A percentile compares a stretch with the other conserved stretches of the same genome.
These are phyloP conservation scores for Bibio marci DNA, from an alignment of 2,888 invertebrate genomes.

Conservation along the genomic window DNA sequence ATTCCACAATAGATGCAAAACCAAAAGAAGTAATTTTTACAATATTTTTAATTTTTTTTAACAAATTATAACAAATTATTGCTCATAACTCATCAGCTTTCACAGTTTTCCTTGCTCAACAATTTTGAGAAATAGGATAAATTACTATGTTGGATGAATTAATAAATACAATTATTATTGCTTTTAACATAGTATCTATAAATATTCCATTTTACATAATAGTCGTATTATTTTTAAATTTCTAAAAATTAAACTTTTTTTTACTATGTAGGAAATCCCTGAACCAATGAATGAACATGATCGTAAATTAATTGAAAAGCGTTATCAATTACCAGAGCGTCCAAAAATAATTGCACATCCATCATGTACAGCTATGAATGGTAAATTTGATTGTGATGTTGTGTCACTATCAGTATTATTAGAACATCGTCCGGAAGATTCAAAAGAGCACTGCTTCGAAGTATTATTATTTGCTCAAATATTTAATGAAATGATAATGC, in stretches of 20 bases:
- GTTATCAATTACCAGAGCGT: constrained; percentile 53
- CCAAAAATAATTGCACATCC: constrained; percentile 80
- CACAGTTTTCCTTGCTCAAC: too few relatives aligned
- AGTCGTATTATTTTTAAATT: too few relatives aligned
- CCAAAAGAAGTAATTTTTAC: too few relatives aligned
- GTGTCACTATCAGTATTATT: constrained; percentile 76
- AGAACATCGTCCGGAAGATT: constrained; percentile 83
- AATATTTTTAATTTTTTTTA: too few relatives aligned
- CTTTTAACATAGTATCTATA: constrained; percentile 10
- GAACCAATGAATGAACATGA: constrained; percentile 45
- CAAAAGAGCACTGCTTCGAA: constrained; percentile 83
- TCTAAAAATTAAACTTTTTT: too few relatives aligned
- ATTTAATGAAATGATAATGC: constrained; percentile 92
- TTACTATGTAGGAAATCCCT: too few relatives aligned
- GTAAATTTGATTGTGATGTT: constrained; percentile 82
- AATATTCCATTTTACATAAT: background rate
- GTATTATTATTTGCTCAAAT: constrained; percentile 88
- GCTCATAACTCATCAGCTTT: too few relatives aligned
- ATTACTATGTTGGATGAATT: constrained; percentile 16
- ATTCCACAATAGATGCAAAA: too few relatives aligned
- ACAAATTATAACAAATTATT: too few relatives aligned
- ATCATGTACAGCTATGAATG: constrained; percentile 65
- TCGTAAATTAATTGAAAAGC: constrained; percentile 43
- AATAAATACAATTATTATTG: constrained; percentile 21
- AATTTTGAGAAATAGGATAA: too few relatives aligned